Percentiles rank a stretch among this genome's conserved stretches.
Evolutionary conservation across 2,888 invertebrate genomes (phyloP).

Genomic region (Drosophila sordidula): DNA sequence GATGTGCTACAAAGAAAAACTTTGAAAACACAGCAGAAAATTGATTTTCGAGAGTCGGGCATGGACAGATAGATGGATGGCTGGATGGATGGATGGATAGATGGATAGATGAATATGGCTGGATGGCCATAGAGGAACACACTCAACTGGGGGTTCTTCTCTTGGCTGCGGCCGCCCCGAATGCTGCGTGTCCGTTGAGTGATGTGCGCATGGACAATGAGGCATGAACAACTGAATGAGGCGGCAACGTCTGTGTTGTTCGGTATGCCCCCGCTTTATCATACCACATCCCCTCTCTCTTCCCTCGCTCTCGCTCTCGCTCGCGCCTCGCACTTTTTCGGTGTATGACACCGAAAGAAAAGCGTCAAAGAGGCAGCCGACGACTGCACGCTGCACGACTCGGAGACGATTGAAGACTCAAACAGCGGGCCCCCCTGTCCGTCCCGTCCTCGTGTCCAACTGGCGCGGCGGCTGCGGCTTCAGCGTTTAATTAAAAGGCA

Average conservation of each 20-base stretch:
- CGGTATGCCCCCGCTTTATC: conserved; percentile 44
- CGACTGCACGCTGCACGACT: conserved; percentile 38
- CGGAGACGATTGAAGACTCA: conserved; percentile 21
- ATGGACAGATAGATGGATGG: conserved; percentile 27
- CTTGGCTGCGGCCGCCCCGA: conserved; percentile 10
- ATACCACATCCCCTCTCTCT: not conserved
- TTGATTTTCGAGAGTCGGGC: conserved; percentile 54
- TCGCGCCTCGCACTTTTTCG: conserved; percentile 7
- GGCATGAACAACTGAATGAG: conserved; percentile 49
- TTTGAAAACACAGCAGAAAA: conserved; percentile 56
- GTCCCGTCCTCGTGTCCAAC: not conserved
- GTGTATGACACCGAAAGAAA: conserved; percentile 44
- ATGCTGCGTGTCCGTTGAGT: conserved; percentile 64
- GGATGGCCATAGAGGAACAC: conserved; percentile 24
- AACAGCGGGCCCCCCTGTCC: not conserved
- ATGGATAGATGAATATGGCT: conserved; percentile 42
- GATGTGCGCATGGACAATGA: conserved; percentile 75
- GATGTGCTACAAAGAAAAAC: conserved; percentile 50
- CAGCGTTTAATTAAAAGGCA: conserved; percentile 78
- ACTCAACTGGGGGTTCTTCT: conserved; percentile 20
- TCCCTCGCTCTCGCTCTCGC: too few species aligned
- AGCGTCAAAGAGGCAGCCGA: conserved; percentile 67
- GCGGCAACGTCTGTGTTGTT: conserved; percentile 43
- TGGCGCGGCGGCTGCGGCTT: conserved; percentile 61
- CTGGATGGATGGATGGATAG: conserved; percentile 18